Base-by-base conservation (phyloP, 2,888 invertebrate genomes). In the Mamestra brassicae region DNA sequence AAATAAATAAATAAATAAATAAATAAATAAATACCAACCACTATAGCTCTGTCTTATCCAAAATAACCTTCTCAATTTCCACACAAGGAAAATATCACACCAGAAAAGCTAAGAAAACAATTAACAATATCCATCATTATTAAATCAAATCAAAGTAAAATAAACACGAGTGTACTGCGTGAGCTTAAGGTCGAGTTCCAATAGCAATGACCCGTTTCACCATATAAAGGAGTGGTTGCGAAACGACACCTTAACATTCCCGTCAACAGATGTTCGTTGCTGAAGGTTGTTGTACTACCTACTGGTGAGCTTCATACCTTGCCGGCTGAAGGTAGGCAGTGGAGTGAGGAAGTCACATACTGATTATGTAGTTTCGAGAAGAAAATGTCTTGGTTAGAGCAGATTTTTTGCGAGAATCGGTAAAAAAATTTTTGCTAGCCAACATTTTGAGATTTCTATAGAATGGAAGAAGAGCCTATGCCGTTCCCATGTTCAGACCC, bases 141-240 rank as follows among this genome's bases (percentile, higher is more conserved):
- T 67, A 76, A 45, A 86, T 83, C 66, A 81, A 86, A 86, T 83
- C 87, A 86, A 85, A 85, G 83, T 83, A 72, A 82, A 74, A 65
- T 83, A 85, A 85, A 73, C 83, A 85, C 67, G 79, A 72, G 38
- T 45, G 52, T 38, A 67, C 62, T 61, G 78, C 85, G 72, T 86
- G 85, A 6, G 83, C 80, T 83, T 93, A 92, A 94, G 94, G 94
- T 90, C 93, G 92, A 84, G 89, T 86, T 87, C 89, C 83, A 87
- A 88, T 91, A 91, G 93, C 94, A 94, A 92, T 94, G 95, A 94
- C 94, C 95, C 89, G 93, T 90, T 93, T 94, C 89, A 83, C 95
- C 94, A 89, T 94, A 92, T 94, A 93, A 82, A 89, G 92, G 84
- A 85, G 86, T 73, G 71, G 85, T 94, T 94, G 93, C 92, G 90